Base-by-base conservation (phyloP, 1,140 invertebrate species). In the Diorhabda carinulata region DNA sequence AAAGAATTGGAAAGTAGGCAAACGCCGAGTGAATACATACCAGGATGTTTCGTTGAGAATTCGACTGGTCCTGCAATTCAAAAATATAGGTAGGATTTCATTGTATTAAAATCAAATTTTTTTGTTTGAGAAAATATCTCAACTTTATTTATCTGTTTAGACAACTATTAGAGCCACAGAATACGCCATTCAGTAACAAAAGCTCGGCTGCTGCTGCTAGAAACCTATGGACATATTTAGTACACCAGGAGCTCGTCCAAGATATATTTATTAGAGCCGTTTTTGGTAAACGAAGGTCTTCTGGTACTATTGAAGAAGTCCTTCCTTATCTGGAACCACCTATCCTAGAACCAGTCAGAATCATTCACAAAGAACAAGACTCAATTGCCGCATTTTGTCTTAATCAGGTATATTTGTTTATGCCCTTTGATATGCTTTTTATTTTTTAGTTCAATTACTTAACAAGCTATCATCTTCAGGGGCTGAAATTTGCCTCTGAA, bases 281-380 rank as follows among this genome's bases (percentile, higher is more conserved):
- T 70, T 99, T 98, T 83, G 92, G 92, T 0, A 92, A 91, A 73
- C 86, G 89, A 52, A 74, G 56, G 66, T 85, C 83, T 8, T 71
- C 85, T 57, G 78, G 83, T 57, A 77, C 83, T 64, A 70, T 84
- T 64, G 72, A 84, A 47, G 83, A 85, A 64, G 83, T 73, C 61
- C 74, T 81, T 67, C 82, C 80, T 77, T 78, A 77, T 73, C 74
- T 70, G 61, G 81, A 76, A 70, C 74, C 71, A 63, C 80, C 74
- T 65, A 80, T 83, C 66, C 86, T 89, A 60, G 92, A 93, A 76
- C 92, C 95, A 57, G 94, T 98, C 67, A 88, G 96, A 68, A 96
- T 99, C 71, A 97, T 99, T 70, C 98, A 99, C 81, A 98, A 98
- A 84, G 98, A 99, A 80, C 96, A 98, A 85, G 98, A 99, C 82